These are phyloP conservation scores for Orchestia grillus DNA, from an alignment of 1,140 invertebrate genomes.

Conservation along the genomic window DNA sequence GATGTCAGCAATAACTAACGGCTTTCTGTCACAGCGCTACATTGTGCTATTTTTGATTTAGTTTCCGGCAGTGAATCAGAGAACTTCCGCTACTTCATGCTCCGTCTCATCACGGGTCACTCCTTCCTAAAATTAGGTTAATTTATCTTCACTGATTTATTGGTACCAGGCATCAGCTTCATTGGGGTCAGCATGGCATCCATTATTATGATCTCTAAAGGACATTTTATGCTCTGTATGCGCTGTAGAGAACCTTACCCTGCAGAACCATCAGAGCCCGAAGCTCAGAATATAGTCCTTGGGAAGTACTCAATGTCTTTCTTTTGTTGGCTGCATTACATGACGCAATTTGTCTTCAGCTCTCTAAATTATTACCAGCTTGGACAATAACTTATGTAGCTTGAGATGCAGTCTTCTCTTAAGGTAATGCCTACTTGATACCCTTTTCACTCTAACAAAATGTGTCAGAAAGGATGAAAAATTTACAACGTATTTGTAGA, in stretches of 20 bases:
- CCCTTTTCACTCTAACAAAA: background rate
- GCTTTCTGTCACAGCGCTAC: background rate
- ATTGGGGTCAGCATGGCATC: constrained; percentile 4
- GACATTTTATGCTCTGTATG: background rate
- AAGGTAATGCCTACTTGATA: background rate
- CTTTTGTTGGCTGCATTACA: background rate
- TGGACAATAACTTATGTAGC: background rate
- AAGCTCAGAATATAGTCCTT: background rate
- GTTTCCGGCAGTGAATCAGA: background rate
- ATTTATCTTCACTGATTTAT: background rate
- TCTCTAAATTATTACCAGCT: background rate
- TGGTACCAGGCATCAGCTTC: background rate
- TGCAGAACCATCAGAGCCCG: background rate
- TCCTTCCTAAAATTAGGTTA: background rate
- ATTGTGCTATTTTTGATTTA: background rate
- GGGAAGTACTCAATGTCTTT: background rate
- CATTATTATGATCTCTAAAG: background rate
- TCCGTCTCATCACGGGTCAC: background rate
- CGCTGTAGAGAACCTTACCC: background rate
- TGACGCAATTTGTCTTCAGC: background rate
- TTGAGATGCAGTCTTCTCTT: background rate
- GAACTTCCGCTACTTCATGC: background rate
- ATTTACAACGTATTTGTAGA: background rate
- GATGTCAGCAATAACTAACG: background rate
- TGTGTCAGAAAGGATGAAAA: background rate